Evolutionary conservation across 1,140 invertebrate genomes (phyloP), one percentile per base, ranked within the genome.

Genomic region (Diplogasteroides magnus): DNA sequence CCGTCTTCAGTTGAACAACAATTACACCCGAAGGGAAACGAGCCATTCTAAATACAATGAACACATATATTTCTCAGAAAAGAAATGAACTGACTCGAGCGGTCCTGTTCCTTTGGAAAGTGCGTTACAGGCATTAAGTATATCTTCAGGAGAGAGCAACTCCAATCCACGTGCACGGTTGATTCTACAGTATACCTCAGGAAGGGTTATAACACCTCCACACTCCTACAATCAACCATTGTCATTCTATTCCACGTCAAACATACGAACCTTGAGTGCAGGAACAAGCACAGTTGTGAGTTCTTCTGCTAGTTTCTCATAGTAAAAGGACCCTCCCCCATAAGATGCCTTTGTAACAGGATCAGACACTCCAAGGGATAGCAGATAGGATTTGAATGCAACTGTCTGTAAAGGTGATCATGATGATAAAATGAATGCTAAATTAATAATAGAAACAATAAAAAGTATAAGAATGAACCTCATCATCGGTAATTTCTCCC

Each of bases 401-500:
- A 97, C 88, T 11, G 94, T 97, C 86, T 86, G 73, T 65, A 48
- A 6, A 48, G 19, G 6, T 48, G 56, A 70, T 28, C 64, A 32
- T 19, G 25, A 14, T 61, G 62, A 74, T 64, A 74, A 28, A 57
- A 71, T 1, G 23, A 72, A 62, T n/a, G 27, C 37, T 69, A 56
- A 56, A 56, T 19, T 56, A 56, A 19, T 23, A 0, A 61, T 25
- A 61, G 27, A 0, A 28, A 26, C 14, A 23, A 32, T 26, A 14
- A 57, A 26, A 64, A 64, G 19, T 25, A 64, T 32, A 29, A 26
- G 23, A 64, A 29, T 27, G 64, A 70, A 85, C 85, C 82, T 98
- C 96, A 87, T 98, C 95, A 83, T 97, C 93, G 14, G 92, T 94
- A 73, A 97, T 93, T 79, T 94, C 91, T 29, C 93, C 94, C 87